These are phyloP conservation scores for Paradoxurus hermaphroditus DNA, from an alignment of 2,113 vertebrate genomes.

Conservation along the genomic window DNA sequence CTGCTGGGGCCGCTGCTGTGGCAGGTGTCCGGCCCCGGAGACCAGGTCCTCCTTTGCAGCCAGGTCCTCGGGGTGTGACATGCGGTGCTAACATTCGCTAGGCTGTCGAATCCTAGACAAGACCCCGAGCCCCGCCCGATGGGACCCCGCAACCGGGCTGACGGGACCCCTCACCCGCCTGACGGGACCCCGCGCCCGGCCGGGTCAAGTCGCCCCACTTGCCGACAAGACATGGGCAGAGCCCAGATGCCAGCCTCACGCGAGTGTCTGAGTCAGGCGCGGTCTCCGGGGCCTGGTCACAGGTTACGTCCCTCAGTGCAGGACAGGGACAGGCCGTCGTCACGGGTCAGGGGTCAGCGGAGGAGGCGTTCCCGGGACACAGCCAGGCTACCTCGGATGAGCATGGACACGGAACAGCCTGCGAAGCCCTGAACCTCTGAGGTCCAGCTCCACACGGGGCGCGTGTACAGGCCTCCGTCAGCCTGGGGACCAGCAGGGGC, in stretches of 20 bases:
- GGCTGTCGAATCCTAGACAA: no score
- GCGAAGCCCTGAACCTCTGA: rapidly evolving
- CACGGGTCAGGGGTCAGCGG: background rate
- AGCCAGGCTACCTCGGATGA: background rate
- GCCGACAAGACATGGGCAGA: background rate
- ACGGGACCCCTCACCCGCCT: no score
- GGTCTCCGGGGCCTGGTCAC: no score
- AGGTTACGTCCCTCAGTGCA: background rate
- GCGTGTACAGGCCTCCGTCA: rapidly evolving
- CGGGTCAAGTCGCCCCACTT: background rate
- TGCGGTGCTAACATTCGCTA: background rate
- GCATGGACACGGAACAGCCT: rapidly evolving
- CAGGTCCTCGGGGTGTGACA: background rate
- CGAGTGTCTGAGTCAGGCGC: no score
- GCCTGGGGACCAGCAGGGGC: background rate
- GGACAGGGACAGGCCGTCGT: background rate
- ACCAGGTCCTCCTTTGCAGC: background rate
- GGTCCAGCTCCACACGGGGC: background rate
- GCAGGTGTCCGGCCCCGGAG: background rate
- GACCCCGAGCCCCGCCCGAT: no score
- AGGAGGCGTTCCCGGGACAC: rapidly evolving
- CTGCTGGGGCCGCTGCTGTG: background rate
- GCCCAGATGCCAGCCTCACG: background rate
- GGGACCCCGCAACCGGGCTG: no score
- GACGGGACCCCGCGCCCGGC: no score